Conservation (phyloP, 2,113 vertebrate genomes). For the Poeciliopsis occidentalis region DNA sequence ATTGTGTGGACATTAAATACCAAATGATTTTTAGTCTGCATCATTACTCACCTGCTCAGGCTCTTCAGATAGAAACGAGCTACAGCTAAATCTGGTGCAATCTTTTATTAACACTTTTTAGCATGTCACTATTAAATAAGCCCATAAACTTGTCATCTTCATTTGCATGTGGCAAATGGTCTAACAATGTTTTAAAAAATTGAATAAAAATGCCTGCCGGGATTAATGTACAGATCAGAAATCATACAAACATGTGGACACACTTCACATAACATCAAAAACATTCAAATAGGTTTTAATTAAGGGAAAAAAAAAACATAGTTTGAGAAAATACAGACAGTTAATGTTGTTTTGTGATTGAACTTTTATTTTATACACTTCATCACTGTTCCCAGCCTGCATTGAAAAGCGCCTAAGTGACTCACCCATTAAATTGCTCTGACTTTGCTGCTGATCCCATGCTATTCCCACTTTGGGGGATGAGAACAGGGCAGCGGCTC, state of each 20-base stretch:
- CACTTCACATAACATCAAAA: not conserved
- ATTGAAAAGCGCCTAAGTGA: slow-evolving; percentile 71
- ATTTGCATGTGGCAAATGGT: not conserved
- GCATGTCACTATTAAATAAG: too few relatives aligned
- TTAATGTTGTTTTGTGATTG: not conserved
- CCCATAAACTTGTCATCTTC: too few relatives aligned
- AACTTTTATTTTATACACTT: slow-evolving; percentile 60
- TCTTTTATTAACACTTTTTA: too few relatives aligned
- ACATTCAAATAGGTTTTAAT: not conserved
- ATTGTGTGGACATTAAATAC: too few relatives aligned
- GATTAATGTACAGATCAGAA: not conserved
- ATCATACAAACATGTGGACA: not conserved
- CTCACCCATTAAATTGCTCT: slow-evolving; percentile 79
- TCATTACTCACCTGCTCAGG: too few relatives aligned
- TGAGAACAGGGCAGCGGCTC: slow-evolving; percentile 21
- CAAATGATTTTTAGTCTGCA: too few relatives aligned
- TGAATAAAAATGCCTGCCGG: not conserved
- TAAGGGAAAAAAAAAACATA: not conserved
- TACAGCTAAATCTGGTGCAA: too few relatives aligned
- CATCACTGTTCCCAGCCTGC: slow-evolving; percentile 51
- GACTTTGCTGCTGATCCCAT: slow-evolving; percentile 68
- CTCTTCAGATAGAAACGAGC: too few relatives aligned
- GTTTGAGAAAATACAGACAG: not conserved
- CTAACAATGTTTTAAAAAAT: not conserved
- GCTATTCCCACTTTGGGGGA: slow-evolving; percentile 66